Base-by-base conservation (phyloP, 2,888 invertebrate genomes). In the Creontiades dilutus region DNA sequence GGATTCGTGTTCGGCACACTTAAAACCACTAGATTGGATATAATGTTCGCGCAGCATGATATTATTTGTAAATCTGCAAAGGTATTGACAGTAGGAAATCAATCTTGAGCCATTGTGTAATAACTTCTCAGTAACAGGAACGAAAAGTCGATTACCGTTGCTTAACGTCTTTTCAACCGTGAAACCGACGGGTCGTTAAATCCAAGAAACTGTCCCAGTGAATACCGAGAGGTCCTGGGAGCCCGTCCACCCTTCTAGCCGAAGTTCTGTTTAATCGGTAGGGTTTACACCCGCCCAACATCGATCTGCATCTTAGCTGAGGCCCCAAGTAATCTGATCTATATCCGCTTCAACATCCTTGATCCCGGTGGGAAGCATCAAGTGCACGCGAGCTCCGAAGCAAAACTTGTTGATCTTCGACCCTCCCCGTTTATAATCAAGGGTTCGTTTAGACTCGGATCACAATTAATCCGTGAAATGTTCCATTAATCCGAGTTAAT, bases 241-340 rank as follows among this genome's bases (percentile, higher is more conserved):
- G 52, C 52, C 2, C 16, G 52, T 52, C 52, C 52, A 5, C 1
- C 16, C 52, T 52, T 16, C 14, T 12, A 52, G 37, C 37, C 37
- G 3, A 61, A 61, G 61, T 16, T 19, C 61, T 61, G 61, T 61
- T 3, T 61, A 61, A 61, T 76, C 46, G 14, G 27, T 76, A 5
- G 76, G 76, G 46, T 76, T 76, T 28, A 76, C 76, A 28, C 23
- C 75, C 23, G 4, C 75, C 19, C 75, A 75, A 28, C 28, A 76
- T 76, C 76, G 76, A 76, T 76, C 28, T 76, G 28, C 76, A 27
- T 76, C n/a, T 28, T 16, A 28, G 28, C 28, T 4, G 76, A 16
- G 76, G 75, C 75, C n/a, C 37, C 37, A 37, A 37, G 75, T 75
- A 76, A 76, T 76, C 76, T 46, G 76, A 76, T 76, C 76, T 76